A percentile compares a stretch with the other conserved stretches of the same genome.
Evolutionary conservation across 2,113 vertebrate genomes (phyloP).

Genomic region (Hemiprocne comata): DNA sequence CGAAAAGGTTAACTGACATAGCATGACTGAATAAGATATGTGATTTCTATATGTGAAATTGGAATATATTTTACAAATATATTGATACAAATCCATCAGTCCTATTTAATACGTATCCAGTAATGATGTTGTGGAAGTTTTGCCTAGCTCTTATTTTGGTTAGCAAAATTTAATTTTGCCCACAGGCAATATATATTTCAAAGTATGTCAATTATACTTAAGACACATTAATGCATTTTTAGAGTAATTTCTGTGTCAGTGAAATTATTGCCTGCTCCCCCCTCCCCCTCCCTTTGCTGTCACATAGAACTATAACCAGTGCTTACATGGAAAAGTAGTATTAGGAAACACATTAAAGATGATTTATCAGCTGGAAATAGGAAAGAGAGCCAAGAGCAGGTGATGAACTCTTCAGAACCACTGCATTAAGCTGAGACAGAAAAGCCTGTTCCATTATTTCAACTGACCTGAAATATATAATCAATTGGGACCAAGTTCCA

Average conservation of each 20-base stretch:
- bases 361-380: conserved; percentile 69
- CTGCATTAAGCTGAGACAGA: conserved; percentile 67
- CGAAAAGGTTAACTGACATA: conserved; percentile 62
- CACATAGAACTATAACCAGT: conserved; percentile 37
- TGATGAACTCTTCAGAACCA: conserved; percentile 67
- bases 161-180: conserved; percentile 31
- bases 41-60: background rate
- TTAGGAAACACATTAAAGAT: conserved; percentile 64
- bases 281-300: background rate
- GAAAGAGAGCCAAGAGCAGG: conserved; percentile 64
- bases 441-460: conserved; percentile 65
- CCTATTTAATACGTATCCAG: background rate
- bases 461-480: conserved; percentile 67
- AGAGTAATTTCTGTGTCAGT: conserved; percentile 56
- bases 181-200: conserved; percentile 39
- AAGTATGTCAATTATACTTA: conserved; percentile 49
- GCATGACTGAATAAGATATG: background rate
- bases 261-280: conserved; percentile 50
- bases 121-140: background rate
- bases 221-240: conserved; percentile 55
- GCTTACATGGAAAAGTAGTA: conserved; percentile 50
- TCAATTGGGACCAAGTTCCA: conserved; percentile 58
- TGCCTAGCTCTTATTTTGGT: background rate
- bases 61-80: background rate
- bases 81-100: background rate